Evolutionary conservation across 1,140 invertebrate species (phyloP).

Genomic region (Riptortus pedestris): DNA sequence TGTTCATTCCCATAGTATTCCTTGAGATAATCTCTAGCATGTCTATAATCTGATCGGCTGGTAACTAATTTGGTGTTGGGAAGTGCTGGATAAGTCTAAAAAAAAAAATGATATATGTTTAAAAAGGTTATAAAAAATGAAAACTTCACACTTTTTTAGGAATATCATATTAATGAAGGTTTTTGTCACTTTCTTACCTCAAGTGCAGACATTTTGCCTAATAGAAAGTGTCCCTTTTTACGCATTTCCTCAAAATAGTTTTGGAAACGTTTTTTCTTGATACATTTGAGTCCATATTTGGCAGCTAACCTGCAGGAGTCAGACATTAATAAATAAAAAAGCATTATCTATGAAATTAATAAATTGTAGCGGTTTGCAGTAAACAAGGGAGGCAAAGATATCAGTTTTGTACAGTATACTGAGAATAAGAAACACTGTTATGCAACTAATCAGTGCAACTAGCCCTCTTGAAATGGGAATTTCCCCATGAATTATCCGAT

Average conservation of each 20-base stretch:
- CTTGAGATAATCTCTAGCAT: conserved; percentile 53
- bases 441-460: too few species aligned
- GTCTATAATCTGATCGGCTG: conserved; percentile 56
- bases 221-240: conserved; percentile 41
- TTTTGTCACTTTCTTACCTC: conserved; percentile 40
- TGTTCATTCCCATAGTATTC: conserved; percentile 39
- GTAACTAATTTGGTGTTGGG: conserved; percentile 46
- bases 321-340: too few species aligned
- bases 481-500: too few species aligned
- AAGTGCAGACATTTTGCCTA: conserved; percentile 55
- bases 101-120: conserved; percentile 26
- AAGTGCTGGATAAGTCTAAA: conserved; percentile 54
- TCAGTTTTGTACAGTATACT: too few species aligned
- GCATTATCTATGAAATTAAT: too few species aligned
- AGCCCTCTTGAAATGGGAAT: too few species aligned
- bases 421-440: too few species aligned
- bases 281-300: conserved; percentile 47
- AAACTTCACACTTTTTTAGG: background rate
- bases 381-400: too few species aligned
- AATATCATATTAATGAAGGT: background rate
- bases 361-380: too few species aligned
- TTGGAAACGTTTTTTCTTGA: conserved; percentile 45
- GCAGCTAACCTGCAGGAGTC: conserved; percentile 43
- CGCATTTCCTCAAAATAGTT: conserved; percentile 44
- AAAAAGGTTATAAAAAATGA: background rate